phyloP scores from a whole-genome alignment of 1,140 invertebrate genomes.

The Cyrtorhinus lividipennis region DNA sequence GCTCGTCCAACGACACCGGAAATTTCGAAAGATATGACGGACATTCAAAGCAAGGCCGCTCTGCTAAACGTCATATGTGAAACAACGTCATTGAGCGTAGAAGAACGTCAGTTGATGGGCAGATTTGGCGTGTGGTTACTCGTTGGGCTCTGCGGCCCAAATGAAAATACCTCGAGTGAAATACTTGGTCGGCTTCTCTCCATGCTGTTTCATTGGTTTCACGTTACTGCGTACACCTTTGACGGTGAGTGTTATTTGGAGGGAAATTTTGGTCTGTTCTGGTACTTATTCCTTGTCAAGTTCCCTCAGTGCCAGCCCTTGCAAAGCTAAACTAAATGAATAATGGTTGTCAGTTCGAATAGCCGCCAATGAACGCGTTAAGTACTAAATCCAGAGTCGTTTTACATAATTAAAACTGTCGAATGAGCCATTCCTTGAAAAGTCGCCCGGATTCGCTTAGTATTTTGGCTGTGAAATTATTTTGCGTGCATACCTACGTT shows the following conservation, averaged over 20 bases:
- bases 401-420: too few species aligned
- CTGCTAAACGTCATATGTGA: slow-evolving; percentile 31
- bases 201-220: slow-evolving; percentile 98
- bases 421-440: too few species aligned
- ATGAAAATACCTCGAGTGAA: slow-evolving; percentile 67
- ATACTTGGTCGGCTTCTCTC: slow-evolving; percentile 81
- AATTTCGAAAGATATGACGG: slow-evolving; percentile 31
- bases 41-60: slow-evolving; percentile 31
- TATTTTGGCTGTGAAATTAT: too few species aligned
- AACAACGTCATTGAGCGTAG: slow-evolving; percentile 28
- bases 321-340: too few species aligned
- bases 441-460: too few species aligned
- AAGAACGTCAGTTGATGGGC: slow-evolving; percentile 78
- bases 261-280: too few species aligned
- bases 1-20: slow-evolving; percentile 42
- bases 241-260: slow-evolving; percentile 80
- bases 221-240: slow-evolving; percentile 89
- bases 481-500: too few species aligned
- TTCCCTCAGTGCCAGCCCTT: too few species aligned
- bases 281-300: too few species aligned
- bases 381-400: too few species aligned
- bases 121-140: slow-evolving; percentile 94
- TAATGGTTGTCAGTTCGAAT: too few species aligned
- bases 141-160: slow-evolving; percentile 81
- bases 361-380: too few species aligned